These are phyloP conservation scores for Alviniconcha strummeri DNA, from an alignment of 2,888 invertebrate species.

Conservation along the genomic window DNA sequence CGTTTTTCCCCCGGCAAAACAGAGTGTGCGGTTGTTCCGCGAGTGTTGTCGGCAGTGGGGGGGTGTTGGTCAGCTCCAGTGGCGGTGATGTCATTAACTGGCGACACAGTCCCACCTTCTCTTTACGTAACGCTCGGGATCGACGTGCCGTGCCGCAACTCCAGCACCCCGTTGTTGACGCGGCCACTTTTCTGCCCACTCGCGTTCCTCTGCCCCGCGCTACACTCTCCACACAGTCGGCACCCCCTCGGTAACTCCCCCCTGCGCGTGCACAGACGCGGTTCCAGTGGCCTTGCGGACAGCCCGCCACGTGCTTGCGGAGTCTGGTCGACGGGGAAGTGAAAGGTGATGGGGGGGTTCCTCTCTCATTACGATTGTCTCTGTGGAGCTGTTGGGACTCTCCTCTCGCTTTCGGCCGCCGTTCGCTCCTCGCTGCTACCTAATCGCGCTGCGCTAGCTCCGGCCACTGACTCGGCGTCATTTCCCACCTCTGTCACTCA, in stretches of 20 bases:
- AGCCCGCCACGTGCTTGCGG: constrained; percentile 12
- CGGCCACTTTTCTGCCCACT: background rate
- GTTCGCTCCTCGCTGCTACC: constrained; percentile 15
- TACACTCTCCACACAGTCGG: no score
- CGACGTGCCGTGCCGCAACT: background rate
- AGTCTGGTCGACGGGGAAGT: background rate
- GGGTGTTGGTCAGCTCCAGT: no score
- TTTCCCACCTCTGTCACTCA: constrained; percentile 31
- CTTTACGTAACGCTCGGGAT: background rate
- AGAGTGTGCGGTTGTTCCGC: no score
- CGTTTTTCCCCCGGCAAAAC: no score
- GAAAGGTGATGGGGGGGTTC: constrained; percentile 12
- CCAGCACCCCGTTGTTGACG: background rate
- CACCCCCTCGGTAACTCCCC: background rate
- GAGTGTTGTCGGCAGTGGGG: no score
- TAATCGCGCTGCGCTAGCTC: background rate
- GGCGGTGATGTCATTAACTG: background rate
- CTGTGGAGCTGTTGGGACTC: constrained; percentile 18
- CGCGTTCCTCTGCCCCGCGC: no score
- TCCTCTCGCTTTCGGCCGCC: constrained; percentile 12
- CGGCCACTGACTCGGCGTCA: background rate
- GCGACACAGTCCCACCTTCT: background rate
- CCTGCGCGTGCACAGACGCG: constrained; percentile 2
- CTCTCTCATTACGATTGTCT: constrained; percentile 42
- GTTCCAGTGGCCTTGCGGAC: constrained; percentile 8